Base-by-base conservation (phyloP, 2,797 vertebrate genomes). In the Hapalemur alaotrensis region DNA sequence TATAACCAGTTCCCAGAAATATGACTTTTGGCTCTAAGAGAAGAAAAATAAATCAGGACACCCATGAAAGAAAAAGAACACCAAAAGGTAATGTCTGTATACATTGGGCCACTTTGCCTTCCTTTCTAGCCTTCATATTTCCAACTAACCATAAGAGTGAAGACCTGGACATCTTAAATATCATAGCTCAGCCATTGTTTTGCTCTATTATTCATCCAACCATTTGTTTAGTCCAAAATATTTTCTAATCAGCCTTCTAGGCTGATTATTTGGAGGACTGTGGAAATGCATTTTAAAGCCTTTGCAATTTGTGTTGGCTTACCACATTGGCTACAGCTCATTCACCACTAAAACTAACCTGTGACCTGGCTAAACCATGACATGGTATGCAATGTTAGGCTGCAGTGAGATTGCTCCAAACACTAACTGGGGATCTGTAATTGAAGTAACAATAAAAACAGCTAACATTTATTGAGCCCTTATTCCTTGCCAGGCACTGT, bases 271-370 rank as follows among this genome's bases (percentile, higher is more conserved):
- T 95, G 65, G 70, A 30, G 28, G 32, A 92, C 81, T 91, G 76
- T 93, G 70, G 88, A 97, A 95, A 96, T 95, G 96, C 67, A 86
- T 93, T 97, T 97, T 83, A 94, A 97, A 97, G 73, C 61, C 83
- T 85, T 94, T 95, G 59, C n/a, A 95, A 97, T 95, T 97, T 95
- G 72, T 94, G 65, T 95, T 97, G 96, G 91, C 89, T 96, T 94
- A 72, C 75, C 59, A 57, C 20, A 17, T n/a, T 96, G 91, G 84
- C 32, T 92, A 14, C 23, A 69, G 15, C 48, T 79, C 52, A 81
- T 82, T 93, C 63, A 95, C 69, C 78, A 92, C 70, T 93, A 41
- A 92, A 92, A 83, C 32, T 95, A 93, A 85, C 41, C 41, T 1
- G 12, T 88, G 89, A 92, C 78, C 70, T 88, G 75, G 63, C 50